Evolutionary conservation across 2,888 invertebrate species (phyloP), one percentile per base, ranked within the genome.

Genomic region (Drosophila subsilvestris): DNA sequence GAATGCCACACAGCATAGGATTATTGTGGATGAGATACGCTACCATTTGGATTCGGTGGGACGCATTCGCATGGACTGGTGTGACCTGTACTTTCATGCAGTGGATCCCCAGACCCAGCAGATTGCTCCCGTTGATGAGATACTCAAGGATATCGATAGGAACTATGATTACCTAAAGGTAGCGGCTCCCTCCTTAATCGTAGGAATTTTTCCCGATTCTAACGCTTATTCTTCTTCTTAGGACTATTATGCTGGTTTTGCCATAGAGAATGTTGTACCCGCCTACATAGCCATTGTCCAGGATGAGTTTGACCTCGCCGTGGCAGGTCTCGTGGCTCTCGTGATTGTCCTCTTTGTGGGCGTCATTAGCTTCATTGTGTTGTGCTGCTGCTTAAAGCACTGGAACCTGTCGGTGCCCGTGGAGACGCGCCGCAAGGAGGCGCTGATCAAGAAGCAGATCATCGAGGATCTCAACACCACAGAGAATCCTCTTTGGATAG

Each of bases 401-500:
- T 97, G 97, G 96, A 96, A 96, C 43, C 95, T 97, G 51, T 95
- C 96, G 2, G 95, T 97, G 51, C 95, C 96, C n/a, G 95, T 95
- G 58, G 95, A 97, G 81, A 95, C 96, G 79, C 95, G 96, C 72
- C 95, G 96, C 70, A 97, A 96, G 61, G 97, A 97, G 58, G 96
- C 96, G 50, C 92, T 97, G 14, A 97, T 97, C 25, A 95, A 97
- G 63, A 95, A 97, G 72, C 95, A 96, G 74, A 96, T 97, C 56
- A 95, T 97, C 42, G 97, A 97, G 80, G 97, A 97, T 88, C 92
- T 97, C 53, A 97, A 96, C 85, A 97, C 97, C 0, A 98, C 97
- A 0, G 98, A 98, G 91, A 98, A 98, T 93, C 98, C 97, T 0
- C 92, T 98, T 14, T 98, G 97, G 98, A 95, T 97, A 86, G 98